Percentiles rank a stretch among this genome's conserved stretches.
These are phyloP conservation scores for Orchesellides sinensis DNA, from an alignment of 2,888 invertebrate genomes.

Conservation along the genomic window DNA sequence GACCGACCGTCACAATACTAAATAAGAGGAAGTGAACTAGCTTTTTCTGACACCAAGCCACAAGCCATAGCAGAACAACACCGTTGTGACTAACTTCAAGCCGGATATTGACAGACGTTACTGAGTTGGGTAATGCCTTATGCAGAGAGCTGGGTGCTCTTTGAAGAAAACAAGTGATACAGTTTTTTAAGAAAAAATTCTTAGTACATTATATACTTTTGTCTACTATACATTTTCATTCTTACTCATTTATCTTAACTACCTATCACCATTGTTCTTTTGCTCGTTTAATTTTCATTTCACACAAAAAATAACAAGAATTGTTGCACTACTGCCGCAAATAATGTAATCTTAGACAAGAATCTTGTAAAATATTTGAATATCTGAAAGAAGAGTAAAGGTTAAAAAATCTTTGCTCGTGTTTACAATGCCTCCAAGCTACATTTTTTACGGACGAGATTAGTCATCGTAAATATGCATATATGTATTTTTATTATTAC, in stretches of 20 bases:
- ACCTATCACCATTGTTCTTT: conserved; percentile 23
- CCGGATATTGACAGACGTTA: conserved; percentile 33
- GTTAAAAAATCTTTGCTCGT: neutral
- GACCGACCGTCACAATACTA: neutral
- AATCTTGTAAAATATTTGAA: conserved; percentile 26
- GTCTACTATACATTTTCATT: conserved; percentile 6
- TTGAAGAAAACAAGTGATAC: neutral
- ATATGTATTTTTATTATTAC: neutral
- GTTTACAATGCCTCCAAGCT: neutral
- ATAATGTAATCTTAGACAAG: conserved; percentile 5
- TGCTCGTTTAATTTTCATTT: conserved; percentile 3
- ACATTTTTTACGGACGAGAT: neutral
- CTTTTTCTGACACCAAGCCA: conserved; percentile 33
- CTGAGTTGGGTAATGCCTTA: neutral
- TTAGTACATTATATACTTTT: neutral
- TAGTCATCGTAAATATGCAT: neutral
- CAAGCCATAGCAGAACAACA: conserved; percentile 21
- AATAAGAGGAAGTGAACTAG: conserved; percentile 50
- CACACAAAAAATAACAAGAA: neutral
- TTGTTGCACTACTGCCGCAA: neutral
- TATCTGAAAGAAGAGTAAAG: no score
- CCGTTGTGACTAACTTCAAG: conserved; percentile 44
- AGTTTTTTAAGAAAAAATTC: neutral
- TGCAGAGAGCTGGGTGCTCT: neutral
- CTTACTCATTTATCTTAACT: conserved; percentile 14